These are phyloP conservation scores for Chamaetylas fuelleborni DNA, from an alignment of 2,113 vertebrate species.

Conservation along the genomic window DNA sequence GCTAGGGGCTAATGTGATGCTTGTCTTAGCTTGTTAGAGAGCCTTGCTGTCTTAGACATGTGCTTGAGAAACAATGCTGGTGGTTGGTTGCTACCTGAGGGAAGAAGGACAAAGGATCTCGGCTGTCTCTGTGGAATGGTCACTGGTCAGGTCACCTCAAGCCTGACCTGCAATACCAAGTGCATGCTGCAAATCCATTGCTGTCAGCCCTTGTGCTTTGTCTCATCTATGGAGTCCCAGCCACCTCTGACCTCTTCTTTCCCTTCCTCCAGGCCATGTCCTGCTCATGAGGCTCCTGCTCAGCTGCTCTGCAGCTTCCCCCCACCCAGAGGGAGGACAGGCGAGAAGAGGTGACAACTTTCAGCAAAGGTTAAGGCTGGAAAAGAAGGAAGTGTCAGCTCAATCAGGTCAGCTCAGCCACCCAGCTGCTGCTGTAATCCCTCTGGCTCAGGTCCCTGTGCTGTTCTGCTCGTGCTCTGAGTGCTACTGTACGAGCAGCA, in stretches of 20 bases:
- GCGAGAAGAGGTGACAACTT: background rate
- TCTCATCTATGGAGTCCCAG: background rate
- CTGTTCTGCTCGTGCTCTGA: background rate
- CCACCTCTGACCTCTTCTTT: background rate
- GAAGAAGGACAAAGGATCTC: background rate
- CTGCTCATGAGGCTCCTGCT: background rate
- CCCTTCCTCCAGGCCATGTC: background rate
- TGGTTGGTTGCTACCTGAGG: background rate
- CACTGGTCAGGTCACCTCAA: background rate
- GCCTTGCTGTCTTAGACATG: slow-evolving; percentile 6
- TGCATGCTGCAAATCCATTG: background rate
- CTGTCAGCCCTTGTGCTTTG: background rate
- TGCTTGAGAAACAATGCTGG: background rate
- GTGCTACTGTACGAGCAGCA: background rate
- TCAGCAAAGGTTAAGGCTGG: slow-evolving; percentile 1
- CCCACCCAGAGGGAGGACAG: background rate
- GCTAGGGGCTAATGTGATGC: slow-evolving; percentile 26
- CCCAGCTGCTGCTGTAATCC: background rate
- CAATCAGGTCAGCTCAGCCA: background rate
- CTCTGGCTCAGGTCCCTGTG: background rate
- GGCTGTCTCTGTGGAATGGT: background rate
- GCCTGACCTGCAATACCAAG: background rate
- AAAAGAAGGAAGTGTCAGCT: background rate
- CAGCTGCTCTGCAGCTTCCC: background rate
- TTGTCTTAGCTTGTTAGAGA: slow-evolving; percentile 61